Conservation (phyloP, 2,888 invertebrate species). For the Trissonchulus sp. region DNA sequence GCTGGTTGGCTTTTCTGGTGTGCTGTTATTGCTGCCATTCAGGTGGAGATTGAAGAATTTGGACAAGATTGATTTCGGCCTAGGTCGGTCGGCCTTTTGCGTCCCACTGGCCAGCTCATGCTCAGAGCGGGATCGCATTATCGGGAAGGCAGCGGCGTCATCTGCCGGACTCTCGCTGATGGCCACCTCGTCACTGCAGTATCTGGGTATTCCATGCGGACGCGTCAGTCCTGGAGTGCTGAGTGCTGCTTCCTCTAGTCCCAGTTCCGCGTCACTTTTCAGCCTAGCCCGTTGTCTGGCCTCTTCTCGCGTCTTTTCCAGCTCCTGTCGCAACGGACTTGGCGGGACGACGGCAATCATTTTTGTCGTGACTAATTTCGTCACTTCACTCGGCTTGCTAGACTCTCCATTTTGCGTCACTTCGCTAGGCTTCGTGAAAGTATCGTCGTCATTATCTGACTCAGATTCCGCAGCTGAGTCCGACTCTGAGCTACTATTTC, state of each 20-base stretch:
- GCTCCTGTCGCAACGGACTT: slow-evolving; percentile 26
- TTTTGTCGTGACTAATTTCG: too few species aligned
- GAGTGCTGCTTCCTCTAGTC: not conserved
- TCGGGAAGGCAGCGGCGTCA: not conserved
- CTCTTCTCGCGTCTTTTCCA: slow-evolving; percentile 56
- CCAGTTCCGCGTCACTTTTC: slow-evolving; percentile 67
- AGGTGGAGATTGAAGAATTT: not conserved
- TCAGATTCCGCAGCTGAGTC: too few species aligned
- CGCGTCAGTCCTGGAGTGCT: not conserved
- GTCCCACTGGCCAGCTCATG: not conserved
- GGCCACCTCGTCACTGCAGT: not conserved
- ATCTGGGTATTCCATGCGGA: not conserved
- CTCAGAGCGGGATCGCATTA: not conserved
- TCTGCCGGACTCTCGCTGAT: not conserved
- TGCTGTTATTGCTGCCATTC: not conserved
- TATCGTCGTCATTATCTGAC: too few species aligned
- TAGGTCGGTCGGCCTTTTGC: not conserved
- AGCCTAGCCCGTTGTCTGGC: slow-evolving; percentile 64
- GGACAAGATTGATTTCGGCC: slow-evolving; percentile 3
- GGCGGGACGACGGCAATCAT: too few species aligned
- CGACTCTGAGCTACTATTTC: too few species aligned
- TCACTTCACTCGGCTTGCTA: too few species aligned
- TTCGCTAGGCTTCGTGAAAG: too few species aligned
- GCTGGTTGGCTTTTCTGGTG: not conserved
- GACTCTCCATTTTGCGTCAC: too few species aligned